Evolutionary conservation across 1,140 invertebrate species (phyloP).

Genomic region (Drosophila nasuta): DNA sequence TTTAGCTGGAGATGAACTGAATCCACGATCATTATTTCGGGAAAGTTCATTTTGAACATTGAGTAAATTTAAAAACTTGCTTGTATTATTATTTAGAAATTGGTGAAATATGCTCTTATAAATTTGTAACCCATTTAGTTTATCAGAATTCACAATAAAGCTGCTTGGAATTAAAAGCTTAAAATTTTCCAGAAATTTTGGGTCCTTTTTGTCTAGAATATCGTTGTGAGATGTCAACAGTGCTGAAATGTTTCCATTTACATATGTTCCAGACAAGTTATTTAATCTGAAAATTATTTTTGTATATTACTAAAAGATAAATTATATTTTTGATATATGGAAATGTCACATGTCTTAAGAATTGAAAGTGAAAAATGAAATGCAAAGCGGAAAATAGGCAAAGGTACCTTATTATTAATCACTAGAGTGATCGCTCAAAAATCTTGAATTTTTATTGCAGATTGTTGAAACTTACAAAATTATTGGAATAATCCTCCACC

Average conservation of each 20-base stretch:
- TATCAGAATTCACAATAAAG: neutral
- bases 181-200: conserved; percentile 18
- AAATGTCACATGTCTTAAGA: neutral
- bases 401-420: neutral
- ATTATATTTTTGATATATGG: neutral
- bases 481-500: conserved; percentile 57
- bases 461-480: conserved; percentile 35
- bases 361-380: neutral
- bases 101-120: neutral
- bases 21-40: neutral
- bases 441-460: neutral
- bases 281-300: conserved; percentile 39
- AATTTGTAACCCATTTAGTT: neutral
- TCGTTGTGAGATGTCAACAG: conserved; percentile 44
- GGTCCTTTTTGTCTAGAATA: conserved; percentile 32
- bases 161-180: conserved; percentile 35
- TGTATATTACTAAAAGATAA: neutral
- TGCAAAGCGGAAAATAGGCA: neutral
- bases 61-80: neutral
- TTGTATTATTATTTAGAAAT: conserved; percentile 1
- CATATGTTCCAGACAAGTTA: conserved; percentile 56
- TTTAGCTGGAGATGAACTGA: conserved; percentile 5
- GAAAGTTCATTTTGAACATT: neutral
- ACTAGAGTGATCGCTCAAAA: neutral
- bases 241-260: conserved; percentile 49